Evolutionary conservation across 2,888 invertebrate species (phyloP), one percentile per base, ranked within the genome.

Genomic region (Nezara viridula): DNA sequence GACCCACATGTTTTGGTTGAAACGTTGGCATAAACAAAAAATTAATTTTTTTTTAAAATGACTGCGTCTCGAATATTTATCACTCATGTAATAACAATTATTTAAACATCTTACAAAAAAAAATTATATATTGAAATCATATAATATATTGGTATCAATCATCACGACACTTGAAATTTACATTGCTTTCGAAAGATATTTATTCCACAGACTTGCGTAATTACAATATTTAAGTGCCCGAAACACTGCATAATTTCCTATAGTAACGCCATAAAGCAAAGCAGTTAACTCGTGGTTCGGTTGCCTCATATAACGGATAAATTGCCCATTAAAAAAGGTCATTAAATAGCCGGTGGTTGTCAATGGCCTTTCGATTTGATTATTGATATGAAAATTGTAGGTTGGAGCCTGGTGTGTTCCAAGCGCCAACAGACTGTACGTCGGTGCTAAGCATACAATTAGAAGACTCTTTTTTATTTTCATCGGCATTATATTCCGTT

Each of bases 331-430:
- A 73, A 37, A 60, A 73, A 73, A 73, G 21, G 66, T 73, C 66
- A 73, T 73, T 73, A 73, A 73, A 73, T 37, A 73, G 32, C 3
- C 6, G 66, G 16, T n/a, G 44, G 24, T 40, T 81, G 40, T 81
- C 81, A 81, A 81, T 81, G 81, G 7, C 81, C n/a, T 12, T 12
- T n/a, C 81, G 44, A 47, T 81, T 81, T 40, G 40, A 81, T 47
- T 47, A 81, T 81, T 81, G 81, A 81, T 81, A 81, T 21, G 81
- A 81, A 81, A 81, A 81, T 81, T 81, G 81, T 81, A 81, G 81
- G 81, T 81, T 81, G 81, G 81, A 37, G 66, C 32, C 19, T 73
- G 66, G 37, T 73, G 66, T 73, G 2, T 32, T 19, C 37, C 7
- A 2, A 19, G 19, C 66, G 66, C 21, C 10, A 73, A 73, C 66